These are phyloP conservation scores for Nymphalis urticae DNA, from an alignment of 2,888 invertebrate species.

Conservation along the genomic window DNA sequence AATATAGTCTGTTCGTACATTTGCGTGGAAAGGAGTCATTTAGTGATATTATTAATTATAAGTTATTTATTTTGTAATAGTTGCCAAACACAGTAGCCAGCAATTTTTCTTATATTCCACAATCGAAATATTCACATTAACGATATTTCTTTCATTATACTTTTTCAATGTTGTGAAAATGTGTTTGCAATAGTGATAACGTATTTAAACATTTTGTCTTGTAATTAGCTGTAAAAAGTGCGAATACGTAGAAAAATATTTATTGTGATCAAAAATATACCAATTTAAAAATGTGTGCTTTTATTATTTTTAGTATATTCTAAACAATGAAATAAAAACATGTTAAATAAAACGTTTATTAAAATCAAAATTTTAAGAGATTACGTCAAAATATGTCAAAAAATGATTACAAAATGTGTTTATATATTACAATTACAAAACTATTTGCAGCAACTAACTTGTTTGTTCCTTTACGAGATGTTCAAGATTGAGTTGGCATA, in stretches of 20 bases:
- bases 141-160: slow-evolving; percentile 33
- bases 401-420: neutral
- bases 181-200: slow-evolving; percentile 70
- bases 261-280: slow-evolving; percentile 65
- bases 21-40: slow-evolving; percentile 58
- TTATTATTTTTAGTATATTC: neutral
- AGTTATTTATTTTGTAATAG: slow-evolving; percentile 73
- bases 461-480: slow-evolving; percentile 69
- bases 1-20: slow-evolving; percentile 4
- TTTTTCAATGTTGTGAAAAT: slow-evolving; percentile 73
- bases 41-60: slow-evolving; percentile 56
- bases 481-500: slow-evolving; percentile 73
- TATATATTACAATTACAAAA: neutral
- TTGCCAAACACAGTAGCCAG: slow-evolving; percentile 29
- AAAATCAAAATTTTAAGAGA: neutral
- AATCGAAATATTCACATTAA: slow-evolving; percentile 9
- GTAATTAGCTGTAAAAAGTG: slow-evolving; percentile 43
- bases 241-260: slow-evolving; percentile 53
- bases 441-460: neutral
- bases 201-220: slow-evolving; percentile 40
- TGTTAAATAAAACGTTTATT: slow-evolving; percentile 13
- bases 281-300: slow-evolving; percentile 42
- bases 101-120: slow-evolving; percentile 8
- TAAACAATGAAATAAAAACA: neutral
- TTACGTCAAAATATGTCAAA: neutral